Base-by-base conservation (phyloP, 2,888 invertebrate genomes). In the Digitonthophagus gazella region DNA sequence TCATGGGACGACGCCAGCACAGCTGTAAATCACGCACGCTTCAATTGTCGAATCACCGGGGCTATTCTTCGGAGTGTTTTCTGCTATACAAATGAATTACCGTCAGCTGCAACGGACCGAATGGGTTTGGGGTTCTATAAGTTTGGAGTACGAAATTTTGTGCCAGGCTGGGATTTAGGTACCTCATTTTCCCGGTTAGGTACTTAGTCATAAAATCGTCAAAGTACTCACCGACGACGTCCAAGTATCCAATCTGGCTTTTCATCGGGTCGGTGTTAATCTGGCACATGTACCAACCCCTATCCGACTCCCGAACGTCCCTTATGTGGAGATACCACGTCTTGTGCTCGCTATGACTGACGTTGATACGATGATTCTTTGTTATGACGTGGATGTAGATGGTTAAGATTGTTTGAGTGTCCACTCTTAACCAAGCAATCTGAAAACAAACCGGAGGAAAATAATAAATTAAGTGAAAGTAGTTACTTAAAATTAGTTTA, bases 361-460 rank as follows among this genome's bases (percentile, higher is more conserved):
- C 90, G 75, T 89, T 90, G 80, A 95, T 91, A 75, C 95, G 88
- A 83, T 94, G 93, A 84, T 94, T 95, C 84, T 95, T 93, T 69
- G 95, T 95, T 82, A 95, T 95, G 80, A 95, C 93, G 85, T 95
- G 93, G 77, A 89, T 91, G 72, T 93, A 93, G 78, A 95, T 95
- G 58, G 94, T 94, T 75, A 95, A 86, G 77, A 95, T 93, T 5
- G 94, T 95, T 82, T 95, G 95, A 54, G 94, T 95, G 85, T 95
- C 95, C 67, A 95, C 94, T 72, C 93, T 89, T 69, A 95, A 86
- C 94, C 95, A 95, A 78, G 95, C 95, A 78, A 95, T 93, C 95
- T 95, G 84, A 58, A 84, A 83, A n/a, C 71, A 71, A 71, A 71
- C 72, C 14, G 5, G 22, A 57, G 56, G 55, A 15, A 5, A 4